phyloP scores from a whole-genome alignment of 2,888 invertebrate species.

The Dryadula phaetusa region DNA sequence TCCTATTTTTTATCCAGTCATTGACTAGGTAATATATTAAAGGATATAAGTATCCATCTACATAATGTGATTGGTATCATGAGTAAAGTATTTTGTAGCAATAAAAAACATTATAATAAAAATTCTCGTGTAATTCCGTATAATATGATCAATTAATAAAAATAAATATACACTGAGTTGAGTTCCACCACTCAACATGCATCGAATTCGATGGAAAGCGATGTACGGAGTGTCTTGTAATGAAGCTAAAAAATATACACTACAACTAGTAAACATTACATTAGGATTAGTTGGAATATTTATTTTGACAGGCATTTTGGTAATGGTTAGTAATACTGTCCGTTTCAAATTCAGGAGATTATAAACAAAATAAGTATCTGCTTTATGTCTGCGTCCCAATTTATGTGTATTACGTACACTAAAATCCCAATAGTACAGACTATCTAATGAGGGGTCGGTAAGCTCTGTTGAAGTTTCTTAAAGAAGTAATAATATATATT shows the following conservation, averaged over 20 bases:
- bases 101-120: neutral
- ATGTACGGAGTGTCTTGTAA: too few relatives aligned
- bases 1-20: neutral
- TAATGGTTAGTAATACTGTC: neutral
- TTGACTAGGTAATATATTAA: neutral
- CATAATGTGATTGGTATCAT: neutral
- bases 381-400: neutral
- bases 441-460: neutral
- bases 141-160: neutral
- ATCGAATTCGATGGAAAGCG: too few relatives aligned
- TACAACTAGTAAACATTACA: neutral
- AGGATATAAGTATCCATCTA: neutral
- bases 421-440: neutral
- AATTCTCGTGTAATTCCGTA: neutral
- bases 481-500: neutral
- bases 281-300: neutral
- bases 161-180: neutral
- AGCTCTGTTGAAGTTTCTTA: neutral
- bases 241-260: neutral
- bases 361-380: neutral
- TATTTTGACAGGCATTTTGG: neutral
- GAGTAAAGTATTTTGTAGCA: constrained; percentile 13
- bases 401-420: neutral
- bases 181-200: too few relatives aligned
- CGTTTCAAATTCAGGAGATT: neutral